These are phyloP conservation scores for Leptatherina wallacei DNA, from an alignment of 2,797 vertebrate species.

Conservation along the genomic window DNA sequence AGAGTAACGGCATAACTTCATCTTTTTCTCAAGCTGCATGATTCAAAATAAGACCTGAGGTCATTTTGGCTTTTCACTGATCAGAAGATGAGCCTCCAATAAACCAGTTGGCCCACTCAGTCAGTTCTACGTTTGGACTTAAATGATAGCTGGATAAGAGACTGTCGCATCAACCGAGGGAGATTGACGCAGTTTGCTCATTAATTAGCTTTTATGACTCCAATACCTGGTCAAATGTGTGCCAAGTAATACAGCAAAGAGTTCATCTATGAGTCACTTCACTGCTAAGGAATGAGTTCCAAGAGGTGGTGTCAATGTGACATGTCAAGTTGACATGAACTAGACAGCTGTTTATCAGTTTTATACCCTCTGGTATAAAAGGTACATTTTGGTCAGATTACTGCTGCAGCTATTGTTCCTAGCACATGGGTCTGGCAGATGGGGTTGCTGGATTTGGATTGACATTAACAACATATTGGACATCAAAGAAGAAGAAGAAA, in stretches of 20 bases:
- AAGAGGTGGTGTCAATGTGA: not conserved
- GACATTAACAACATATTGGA: not conserved
- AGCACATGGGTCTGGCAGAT: not conserved
- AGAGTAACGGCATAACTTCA: not conserved
- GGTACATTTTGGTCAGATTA: not conserved
- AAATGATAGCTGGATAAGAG: not conserved
- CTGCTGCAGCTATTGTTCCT: constrained; percentile 5
- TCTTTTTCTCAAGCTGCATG: not conserved
- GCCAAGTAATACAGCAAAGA: not conserved
- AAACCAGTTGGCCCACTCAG: constrained; percentile 28
- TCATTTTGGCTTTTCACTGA: not conserved
- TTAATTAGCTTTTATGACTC: constrained; percentile 9
- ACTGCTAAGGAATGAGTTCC: not conserved
- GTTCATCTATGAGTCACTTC: not conserved
- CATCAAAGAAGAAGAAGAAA: not conserved
- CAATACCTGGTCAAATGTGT: constrained; percentile 10
- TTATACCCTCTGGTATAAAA: not conserved
- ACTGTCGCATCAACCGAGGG: not conserved
- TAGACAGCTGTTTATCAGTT: not conserved
- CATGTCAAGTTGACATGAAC: constrained; percentile 3
- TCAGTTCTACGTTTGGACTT: not conserved
- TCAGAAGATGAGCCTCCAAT: not conserved
- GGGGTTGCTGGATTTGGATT: not conserved
- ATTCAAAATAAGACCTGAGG: constrained; percentile 2
- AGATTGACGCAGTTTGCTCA: not conserved